Conservation (phyloP, 2,113 vertebrate species). For the Zosterops borbonicus region DNA sequence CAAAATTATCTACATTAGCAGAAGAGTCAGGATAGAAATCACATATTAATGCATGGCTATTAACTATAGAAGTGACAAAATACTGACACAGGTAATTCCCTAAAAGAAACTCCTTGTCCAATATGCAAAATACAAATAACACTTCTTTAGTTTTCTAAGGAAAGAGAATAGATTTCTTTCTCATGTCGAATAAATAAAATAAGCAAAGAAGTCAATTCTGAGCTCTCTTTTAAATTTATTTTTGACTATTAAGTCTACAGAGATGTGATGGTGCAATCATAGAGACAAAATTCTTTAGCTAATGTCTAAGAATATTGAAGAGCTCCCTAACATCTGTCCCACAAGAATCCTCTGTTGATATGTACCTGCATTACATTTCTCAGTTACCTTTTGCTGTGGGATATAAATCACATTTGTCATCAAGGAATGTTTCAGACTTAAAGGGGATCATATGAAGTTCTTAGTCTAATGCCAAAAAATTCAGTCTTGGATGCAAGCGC, state of each 20-base stretch:
- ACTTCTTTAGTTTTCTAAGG: not conserved
- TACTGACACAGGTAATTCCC: not conserved
- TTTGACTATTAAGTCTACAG: not conserved
- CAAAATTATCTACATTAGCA: not conserved
- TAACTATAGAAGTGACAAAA: not conserved
- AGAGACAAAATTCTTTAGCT: not conserved
- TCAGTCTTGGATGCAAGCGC: not conserved
- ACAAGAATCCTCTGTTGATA: not conserved
- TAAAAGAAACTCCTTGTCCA: not conserved
- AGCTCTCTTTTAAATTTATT: not conserved
- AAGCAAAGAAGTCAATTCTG: not conserved
- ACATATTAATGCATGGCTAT: not conserved
- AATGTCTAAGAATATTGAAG: not conserved
- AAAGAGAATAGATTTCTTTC: not conserved
- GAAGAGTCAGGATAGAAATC: not conserved
- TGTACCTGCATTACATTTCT: not conserved
- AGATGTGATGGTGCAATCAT: not conserved
- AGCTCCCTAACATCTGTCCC: not conserved
- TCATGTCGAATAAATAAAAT: not conserved
- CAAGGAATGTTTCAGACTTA: not conserved
- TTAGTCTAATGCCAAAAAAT: not conserved
- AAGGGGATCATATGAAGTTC: not conserved
- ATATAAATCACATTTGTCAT: not conserved
- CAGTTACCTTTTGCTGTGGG: not conserved
- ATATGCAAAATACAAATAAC: not conserved